A percentile compares a stretch with the other conserved stretches of the same genome.
These are phyloP conservation scores for Teleiodes luculella DNA, from an alignment of 2,888 invertebrate genomes.

Conservation along the genomic window DNA sequence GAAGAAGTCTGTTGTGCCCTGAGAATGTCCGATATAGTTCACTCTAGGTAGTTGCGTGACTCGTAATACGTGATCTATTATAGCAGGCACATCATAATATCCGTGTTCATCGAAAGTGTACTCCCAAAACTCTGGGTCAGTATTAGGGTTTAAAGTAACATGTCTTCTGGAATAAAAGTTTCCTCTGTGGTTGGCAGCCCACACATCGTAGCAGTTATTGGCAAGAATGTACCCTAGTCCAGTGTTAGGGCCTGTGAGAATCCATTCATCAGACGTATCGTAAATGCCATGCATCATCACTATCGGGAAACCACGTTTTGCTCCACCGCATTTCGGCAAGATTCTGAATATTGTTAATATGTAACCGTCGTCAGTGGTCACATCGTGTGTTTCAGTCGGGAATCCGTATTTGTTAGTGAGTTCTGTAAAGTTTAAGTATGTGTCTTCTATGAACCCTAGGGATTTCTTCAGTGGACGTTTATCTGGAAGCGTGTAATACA, in stretches of 20 bases:
- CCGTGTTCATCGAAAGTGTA: slow-evolving; percentile 85
- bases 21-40: slow-evolving; percentile 84
- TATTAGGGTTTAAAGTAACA: slow-evolving; percentile 51
- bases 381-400: slow-evolving; percentile 42
- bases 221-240: slow-evolving; percentile 60
- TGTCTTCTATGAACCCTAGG: slow-evolving; percentile 56
- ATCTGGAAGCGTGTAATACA: slow-evolving; percentile 47
- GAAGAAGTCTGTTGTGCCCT: slow-evolving; percentile 80
- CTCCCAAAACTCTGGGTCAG: slow-evolving; percentile 67
- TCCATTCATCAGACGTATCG: slow-evolving; percentile 53
- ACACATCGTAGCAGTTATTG: slow-evolving; percentile 74
- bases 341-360: slow-evolving; percentile 51
- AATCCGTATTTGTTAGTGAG: slow-evolving; percentile 50
- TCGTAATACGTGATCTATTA: slow-evolving; percentile 56
- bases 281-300: slow-evolving; percentile 52
- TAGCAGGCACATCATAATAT: slow-evolving; percentile 83
- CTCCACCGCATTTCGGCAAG: slow-evolving; percentile 39
- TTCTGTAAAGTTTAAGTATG: slow-evolving; percentile 57
- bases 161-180: slow-evolving; percentile 81
- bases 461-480: slow-evolving; percentile 46
- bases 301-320: slow-evolving; percentile 39
- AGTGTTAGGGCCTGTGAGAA: slow-evolving; percentile 40
- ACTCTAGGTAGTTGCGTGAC: slow-evolving; percentile 74
- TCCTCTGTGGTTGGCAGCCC: slow-evolving; percentile 75
- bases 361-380: slow-evolving; percentile 56